Percentiles rank a stretch among this genome's conserved stretches.
Conservation (phyloP, 53 echinoderm and acorn worm genomes). For the Temnopleurus reevesii region DNA sequence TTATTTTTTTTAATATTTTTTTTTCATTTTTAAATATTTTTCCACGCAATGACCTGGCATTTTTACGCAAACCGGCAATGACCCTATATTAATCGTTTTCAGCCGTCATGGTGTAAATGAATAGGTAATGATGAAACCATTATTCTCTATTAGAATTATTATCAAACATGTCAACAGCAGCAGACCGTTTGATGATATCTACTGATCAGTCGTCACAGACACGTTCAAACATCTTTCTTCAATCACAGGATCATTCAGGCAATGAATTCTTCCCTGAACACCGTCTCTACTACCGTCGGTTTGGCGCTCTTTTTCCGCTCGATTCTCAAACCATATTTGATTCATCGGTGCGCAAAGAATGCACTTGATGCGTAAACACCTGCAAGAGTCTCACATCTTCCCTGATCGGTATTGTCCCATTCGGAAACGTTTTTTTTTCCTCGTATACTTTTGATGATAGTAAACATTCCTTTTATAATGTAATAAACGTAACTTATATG, state of each 20-base stretch:
- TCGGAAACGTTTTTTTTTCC: too few relatives aligned
- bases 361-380: conserved; percentile 2
- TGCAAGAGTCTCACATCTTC: not conserved
- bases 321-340: conserved; percentile 32
- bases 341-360: conserved; percentile 2
- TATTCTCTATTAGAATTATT: conserved; percentile 9
- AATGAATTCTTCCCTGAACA: conserved; percentile 34
- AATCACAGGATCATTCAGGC: conserved; percentile 23
- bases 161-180: conserved; percentile 26
- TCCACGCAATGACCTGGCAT: not conserved
- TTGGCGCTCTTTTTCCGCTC: conserved; percentile 14
- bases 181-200: conserved; percentile 31
- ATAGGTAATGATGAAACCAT: conserved; percentile 12
- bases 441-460: too few relatives aligned
- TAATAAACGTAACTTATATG: too few relatives aligned
- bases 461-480: too few relatives aligned
- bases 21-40: too few relatives aligned
- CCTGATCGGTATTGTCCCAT: too few relatives aligned
- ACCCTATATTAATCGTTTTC: not conserved
- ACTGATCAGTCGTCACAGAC: conserved; percentile 5
- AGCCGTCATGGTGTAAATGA: not conserved
- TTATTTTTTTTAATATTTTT: too few relatives aligned
- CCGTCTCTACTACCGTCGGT: conserved; percentile 22
- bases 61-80: too few relatives aligned
- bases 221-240: conserved; percentile 29